Evolutionary conservation across 2,888 invertebrate genomes (phyloP), one percentile per base, ranked within the genome.

Genomic region (Crioceris asparagi): DNA sequence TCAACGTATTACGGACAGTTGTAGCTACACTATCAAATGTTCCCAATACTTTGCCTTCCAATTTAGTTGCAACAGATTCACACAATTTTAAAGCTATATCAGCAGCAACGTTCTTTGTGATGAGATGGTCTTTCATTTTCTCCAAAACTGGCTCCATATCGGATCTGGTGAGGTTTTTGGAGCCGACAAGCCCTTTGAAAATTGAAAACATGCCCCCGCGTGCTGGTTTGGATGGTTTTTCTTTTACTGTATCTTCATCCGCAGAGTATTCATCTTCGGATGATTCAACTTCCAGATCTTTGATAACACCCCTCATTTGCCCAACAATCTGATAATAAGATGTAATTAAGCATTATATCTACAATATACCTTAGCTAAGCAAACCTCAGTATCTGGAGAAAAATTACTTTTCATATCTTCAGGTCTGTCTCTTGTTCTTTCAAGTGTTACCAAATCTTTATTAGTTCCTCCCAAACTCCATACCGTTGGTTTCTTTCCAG

Each of bases 51-150:
- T 86, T 91, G 42, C 97, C 97, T 59, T 92, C 87, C 17, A 97
- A 70, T 60, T 91, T 91, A 2, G 73, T 71, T 10, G 86, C 81
- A 1, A 97, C 91, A 0, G 93, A 93, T 37, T 93, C 87, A 61
- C 96, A 96, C 16, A 99, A 70, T 60, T 93, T 94, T 44, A 75
- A 73, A 1, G 98, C 82, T 54, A 99, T 96, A 53, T 99, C 97
- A 0, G 92, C 67, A 8, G 98, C 98, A 0, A 99, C 98, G 65
- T 99, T 99, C 67, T 99, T 99, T 1, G 78, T 72, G 51, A 98
- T 96, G 37, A 99, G 72, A 61, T 94, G 96, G 62, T 97, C 96
- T 42, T 83, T 83, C 68, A 99, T 72, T 65, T 94, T 92, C 33
- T 94, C 94, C 52, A 99, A 67, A 15, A 79, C 85, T 0, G 93